Base-by-base conservation (phyloP, 2,888 invertebrate genomes). In the Lamellibrachia satsuma region DNA sequence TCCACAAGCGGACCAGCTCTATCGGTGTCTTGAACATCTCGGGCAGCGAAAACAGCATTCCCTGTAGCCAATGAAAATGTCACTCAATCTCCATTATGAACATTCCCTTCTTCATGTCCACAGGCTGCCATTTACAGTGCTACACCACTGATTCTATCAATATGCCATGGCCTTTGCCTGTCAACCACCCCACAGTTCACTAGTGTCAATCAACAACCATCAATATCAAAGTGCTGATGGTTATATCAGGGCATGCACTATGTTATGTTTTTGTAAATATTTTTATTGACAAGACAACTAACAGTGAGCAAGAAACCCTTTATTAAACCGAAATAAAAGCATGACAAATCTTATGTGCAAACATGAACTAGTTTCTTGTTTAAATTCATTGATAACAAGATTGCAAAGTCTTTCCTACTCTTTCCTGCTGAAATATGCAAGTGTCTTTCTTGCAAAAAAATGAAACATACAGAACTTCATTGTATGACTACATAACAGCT, bases 1-100 rank as follows among this genome's bases (percentile, higher is more conserved):
- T 97, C 99, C 99, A 99, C 90, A 99, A 97, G 11, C 99, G 97
- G 92, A 99, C 98, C 93, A 99, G 97, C 96, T 99, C 99, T 39
- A 98, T 97, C 0, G 98, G 97, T 93, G 97, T 97, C 94, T 97
- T 98, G 91, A 99, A 96, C 95, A 98, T 98, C 95, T 99, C 99
- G 94, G 98, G 98, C 1, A 98, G 98, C 96, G 98, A 98, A 96
- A 99, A 99, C 92, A 99, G 97, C 91, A 99, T 97, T 57, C 99
- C 99, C 98, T 99, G 97, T 93, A 97, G 96, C 92, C 52, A 75
- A 11, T 60, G 55, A 11, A 11, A 60, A 60, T 9, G 15, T 60
- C 60, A 60, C 9, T 60, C 60, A 11, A 22, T 60, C 60, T 6
- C 15, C 9, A 60, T 15, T 15, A 60, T 9, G 60, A 60, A 60